Evolutionary conservation across 1,140 invertebrate species (phyloP).

Genomic region (Drosophila seguyi): DNA sequence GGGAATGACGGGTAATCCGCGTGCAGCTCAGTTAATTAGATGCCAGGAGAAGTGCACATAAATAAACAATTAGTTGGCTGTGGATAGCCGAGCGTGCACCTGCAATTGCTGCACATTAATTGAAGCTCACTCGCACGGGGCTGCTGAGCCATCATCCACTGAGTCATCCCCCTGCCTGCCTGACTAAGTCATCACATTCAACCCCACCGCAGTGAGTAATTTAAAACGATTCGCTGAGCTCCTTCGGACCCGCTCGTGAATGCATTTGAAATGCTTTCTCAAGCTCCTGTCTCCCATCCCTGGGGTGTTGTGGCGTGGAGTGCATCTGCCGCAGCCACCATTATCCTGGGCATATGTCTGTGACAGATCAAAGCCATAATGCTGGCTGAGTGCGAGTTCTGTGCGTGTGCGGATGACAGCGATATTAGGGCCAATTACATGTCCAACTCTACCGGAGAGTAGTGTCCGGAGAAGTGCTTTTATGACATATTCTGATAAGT

Average conservation of each 20-base stretch:
- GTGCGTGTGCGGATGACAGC: conserved; percentile 35
- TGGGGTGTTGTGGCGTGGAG: conserved; percentile 22
- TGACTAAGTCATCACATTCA: conserved; percentile 36
- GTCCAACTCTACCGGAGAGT: conserved; percentile 8
- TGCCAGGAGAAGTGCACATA: conserved; percentile 31
- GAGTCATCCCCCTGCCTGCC: neutral
- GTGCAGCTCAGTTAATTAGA: conserved; percentile 64
- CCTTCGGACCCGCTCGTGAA: conserved; percentile 39
- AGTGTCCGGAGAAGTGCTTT: conserved; percentile 1
- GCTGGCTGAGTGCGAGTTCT: conserved; percentile 15
- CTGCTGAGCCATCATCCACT: neutral
- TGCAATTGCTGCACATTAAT: conserved; percentile 67
- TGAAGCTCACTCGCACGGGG: conserved; percentile 42
- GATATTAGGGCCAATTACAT: conserved; percentile 54
- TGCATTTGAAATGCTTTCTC: conserved; percentile 53
- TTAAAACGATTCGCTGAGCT: conserved; percentile 56
- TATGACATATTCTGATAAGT: conserved; percentile 8
- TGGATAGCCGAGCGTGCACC: conserved; percentile 27
- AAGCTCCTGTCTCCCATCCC: neutral
- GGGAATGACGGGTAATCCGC: conserved; percentile 26
- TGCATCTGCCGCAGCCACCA: conserved; percentile 25
- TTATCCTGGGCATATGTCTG: conserved; percentile 56
- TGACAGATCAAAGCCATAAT: conserved; percentile 62
- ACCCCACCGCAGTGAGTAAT: conserved; percentile 42
- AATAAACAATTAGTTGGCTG: conserved; percentile 20